These are phyloP conservation scores for Epinotia nisella DNA, from an alignment of 2,888 invertebrate species.

Conservation along the genomic window DNA sequence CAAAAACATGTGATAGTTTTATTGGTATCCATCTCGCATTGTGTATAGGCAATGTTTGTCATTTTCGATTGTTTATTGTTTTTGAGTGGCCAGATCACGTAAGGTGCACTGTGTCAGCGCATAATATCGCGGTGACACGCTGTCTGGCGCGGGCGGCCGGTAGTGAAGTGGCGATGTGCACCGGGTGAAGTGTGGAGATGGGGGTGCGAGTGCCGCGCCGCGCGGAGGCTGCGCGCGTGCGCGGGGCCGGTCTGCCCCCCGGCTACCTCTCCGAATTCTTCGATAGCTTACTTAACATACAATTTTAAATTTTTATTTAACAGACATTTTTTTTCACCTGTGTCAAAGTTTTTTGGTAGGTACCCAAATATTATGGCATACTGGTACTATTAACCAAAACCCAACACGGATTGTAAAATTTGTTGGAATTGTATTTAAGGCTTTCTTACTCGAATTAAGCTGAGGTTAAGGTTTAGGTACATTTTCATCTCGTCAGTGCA, in stretches of 20 bases:
- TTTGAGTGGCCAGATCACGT: slow-evolving; percentile 9
- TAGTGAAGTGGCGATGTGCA: slow-evolving; percentile 51
- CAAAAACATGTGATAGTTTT: slow-evolving; percentile 18
- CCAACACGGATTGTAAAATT: too few species aligned
- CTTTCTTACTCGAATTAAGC: too few species aligned
- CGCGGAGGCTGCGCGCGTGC: slow-evolving; percentile 75
- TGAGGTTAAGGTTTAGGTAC: too few species aligned
- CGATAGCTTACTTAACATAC: not conserved
- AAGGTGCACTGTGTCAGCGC: slow-evolving; percentile 20
- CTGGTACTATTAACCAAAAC: too few species aligned
- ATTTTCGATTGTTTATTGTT: slow-evolving; percentile 27
- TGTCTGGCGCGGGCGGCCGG: slow-evolving; percentile 9
- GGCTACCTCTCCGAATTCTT: not conserved
- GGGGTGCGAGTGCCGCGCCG: slow-evolving; percentile 59
- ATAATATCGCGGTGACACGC: not conserved
- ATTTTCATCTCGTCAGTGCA: too few species aligned
- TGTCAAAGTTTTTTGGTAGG: too few species aligned
- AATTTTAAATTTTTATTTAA: not conserved
- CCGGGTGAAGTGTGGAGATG: slow-evolving; percentile 46
- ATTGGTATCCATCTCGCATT: slow-evolving; percentile 4
- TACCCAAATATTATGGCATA: too few species aligned
- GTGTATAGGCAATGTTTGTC: not conserved
- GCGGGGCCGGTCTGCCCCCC: slow-evolving; percentile 37
- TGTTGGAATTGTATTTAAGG: too few species aligned
- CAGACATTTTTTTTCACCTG: not conserved